Evolutionary conservation across 2,113 vertebrate genomes (phyloP).

Genomic region (Ophiodon elongatus): DNA sequence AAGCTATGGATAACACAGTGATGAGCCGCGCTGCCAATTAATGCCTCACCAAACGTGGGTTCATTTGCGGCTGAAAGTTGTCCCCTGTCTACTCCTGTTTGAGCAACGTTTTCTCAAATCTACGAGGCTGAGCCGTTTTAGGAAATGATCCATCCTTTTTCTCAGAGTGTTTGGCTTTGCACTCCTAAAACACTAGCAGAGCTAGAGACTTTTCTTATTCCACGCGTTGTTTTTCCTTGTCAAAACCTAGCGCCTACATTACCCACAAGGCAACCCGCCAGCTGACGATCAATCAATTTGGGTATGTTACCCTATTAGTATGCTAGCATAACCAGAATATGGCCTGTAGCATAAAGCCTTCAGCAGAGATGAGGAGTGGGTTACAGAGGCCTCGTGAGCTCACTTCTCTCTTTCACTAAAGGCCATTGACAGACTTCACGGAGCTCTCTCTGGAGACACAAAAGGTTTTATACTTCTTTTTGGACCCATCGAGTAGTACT

Average conservation of each 20-base stretch:
- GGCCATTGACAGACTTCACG: background rate
- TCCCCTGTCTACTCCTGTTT: background rate
- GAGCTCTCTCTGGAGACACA: background rate
- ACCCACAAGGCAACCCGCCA: background rate
- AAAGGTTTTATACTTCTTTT: background rate
- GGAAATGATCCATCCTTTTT: background rate
- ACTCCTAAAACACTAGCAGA: background rate
- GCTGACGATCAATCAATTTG: background rate
- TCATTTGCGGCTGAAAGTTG: background rate
- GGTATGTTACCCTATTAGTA: background rate
- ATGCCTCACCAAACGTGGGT: background rate
- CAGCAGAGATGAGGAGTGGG: background rate
- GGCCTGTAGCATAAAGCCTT: background rate
- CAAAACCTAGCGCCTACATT: background rate
- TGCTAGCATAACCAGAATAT: background rate
- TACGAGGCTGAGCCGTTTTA: background rate
- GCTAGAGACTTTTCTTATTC: background rate
- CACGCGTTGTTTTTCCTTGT: no score
- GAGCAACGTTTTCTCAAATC: no score
- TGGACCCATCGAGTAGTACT: background rate
- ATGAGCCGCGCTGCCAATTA: background rate
- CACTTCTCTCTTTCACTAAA: background rate
- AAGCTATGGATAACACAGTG: background rate
- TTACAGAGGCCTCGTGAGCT: background rate
- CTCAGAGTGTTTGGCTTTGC: background rate